Evolutionary conservation across 2,797 vertebrate genomes (phyloP).

Genomic region (Rousettus madagascariensis): DNA sequence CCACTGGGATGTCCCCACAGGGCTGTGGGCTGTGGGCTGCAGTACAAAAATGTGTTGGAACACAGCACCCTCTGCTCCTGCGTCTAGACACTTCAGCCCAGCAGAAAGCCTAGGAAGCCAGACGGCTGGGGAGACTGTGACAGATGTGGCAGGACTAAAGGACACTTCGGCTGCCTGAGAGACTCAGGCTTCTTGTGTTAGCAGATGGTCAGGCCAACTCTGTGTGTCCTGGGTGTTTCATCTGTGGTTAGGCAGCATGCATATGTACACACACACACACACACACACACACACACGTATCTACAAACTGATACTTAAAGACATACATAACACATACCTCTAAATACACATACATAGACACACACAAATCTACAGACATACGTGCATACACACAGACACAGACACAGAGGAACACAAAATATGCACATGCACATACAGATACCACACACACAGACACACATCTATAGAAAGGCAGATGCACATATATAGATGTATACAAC

Average conservation of each 20-base stretch:
- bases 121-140: accelerated
- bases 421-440: too few species aligned
- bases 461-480: neutral
- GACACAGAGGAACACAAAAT: neutral
- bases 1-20: accelerated
- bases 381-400: neutral
- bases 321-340: neutral
- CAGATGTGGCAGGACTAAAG: accelerated
- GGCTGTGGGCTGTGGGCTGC: neutral
- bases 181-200: accelerated
- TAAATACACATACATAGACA: neutral
- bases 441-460: neutral
- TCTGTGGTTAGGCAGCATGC: too few species aligned
- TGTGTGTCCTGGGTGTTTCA: neutral
- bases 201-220: neutral
- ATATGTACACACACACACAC: accelerated
- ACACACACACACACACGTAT: neutral
- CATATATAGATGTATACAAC: neutral
- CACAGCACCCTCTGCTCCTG: neutral
- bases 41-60: neutral
- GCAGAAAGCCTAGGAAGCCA: neutral
- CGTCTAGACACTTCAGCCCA: neutral
- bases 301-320: neutral
- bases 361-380: neutral
- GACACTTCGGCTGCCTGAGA: accelerated